Conservation (phyloP, 2,113 vertebrate species). For the Plectropomus leopardus region DNA sequence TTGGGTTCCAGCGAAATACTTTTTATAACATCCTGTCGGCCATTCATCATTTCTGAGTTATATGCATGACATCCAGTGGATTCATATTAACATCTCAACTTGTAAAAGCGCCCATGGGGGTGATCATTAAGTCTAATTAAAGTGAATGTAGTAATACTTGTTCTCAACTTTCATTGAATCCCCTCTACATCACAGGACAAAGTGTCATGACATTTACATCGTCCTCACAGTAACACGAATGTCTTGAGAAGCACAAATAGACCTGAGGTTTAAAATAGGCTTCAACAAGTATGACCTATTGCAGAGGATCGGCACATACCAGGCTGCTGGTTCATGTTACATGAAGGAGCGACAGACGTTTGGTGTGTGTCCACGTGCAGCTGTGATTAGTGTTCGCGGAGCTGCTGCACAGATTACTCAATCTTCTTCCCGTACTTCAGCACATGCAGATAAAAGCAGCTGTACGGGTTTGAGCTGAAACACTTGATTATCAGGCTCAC, state of each 20-base stretch:
- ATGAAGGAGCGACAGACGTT: conserved; percentile 35
- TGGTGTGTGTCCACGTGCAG: conserved; percentile 51
- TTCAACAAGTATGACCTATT: conserved; percentile 47
- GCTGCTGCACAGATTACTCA: conserved; percentile 57
- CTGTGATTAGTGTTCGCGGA: conserved; percentile 55
- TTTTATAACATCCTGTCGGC: conserved; percentile 9
- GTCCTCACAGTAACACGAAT: conserved; percentile 23
- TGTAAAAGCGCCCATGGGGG: conserved; percentile 6
- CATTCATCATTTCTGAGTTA: not conserved
- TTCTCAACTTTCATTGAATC: conserved; percentile 10
- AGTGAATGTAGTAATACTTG: conserved; percentile 16
- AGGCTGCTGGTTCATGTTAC: conserved; percentile 64
- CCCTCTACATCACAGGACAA: not conserved
- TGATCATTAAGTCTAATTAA: conserved; percentile 9
- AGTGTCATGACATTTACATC: conserved; percentile 14
- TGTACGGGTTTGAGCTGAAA: conserved; percentile 18
- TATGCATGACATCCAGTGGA: not conserved
- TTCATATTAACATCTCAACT: conserved; percentile 32
- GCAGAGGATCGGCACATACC: conserved; percentile 42
- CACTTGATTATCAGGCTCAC: conserved; percentile 20
- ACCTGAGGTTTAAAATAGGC: conserved; percentile 63
- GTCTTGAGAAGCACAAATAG: conserved; percentile 56
- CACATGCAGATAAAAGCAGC: conserved; percentile 44
- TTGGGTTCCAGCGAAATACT: conserved; percentile 21
- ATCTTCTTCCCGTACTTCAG: conserved; percentile 31